Conservation (phyloP, 1,140 invertebrate genomes). For the Heliconius hermathena region DNA sequence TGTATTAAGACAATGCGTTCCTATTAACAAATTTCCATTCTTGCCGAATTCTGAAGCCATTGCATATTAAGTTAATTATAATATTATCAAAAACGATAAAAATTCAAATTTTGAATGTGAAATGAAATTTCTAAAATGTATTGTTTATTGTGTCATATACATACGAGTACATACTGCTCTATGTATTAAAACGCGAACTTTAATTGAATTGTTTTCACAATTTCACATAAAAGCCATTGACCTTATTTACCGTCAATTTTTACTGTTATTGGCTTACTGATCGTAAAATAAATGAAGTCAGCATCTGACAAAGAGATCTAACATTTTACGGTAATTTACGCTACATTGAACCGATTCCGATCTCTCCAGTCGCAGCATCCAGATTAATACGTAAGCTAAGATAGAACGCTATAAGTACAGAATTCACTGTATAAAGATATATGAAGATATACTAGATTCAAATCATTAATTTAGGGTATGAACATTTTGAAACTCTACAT, state of each 20-base stretch:
- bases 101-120: not conserved
- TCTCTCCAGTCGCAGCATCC: constrained; percentile 28
- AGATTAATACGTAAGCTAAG: constrained; percentile 23
- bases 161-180: not conserved
- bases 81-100: too few species aligned
- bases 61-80: too few species aligned
- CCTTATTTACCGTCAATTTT: constrained; percentile 27
- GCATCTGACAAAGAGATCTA: constrained; percentile 27
- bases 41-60: too few species aligned
- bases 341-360: constrained; percentile 32
- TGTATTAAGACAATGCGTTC: too few species aligned
- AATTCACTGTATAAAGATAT: not conserved
- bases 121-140: not conserved
- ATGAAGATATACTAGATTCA: not conserved
- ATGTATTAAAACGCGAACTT: not conserved
- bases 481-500: not conserved
- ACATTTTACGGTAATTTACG: constrained; percentile 45
- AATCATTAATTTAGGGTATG: too few species aligned
- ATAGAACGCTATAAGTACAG: not conserved
- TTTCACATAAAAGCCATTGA: constrained; percentile 26
- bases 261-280: constrained; percentile 27
- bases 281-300: constrained; percentile 16
- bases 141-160: not conserved
- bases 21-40: too few species aligned
- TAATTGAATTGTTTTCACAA: constrained; percentile 3